Base-by-base conservation (phyloP, 2,797 vertebrate genomes). In the Ctenochaetus hawaiiensis region DNA sequence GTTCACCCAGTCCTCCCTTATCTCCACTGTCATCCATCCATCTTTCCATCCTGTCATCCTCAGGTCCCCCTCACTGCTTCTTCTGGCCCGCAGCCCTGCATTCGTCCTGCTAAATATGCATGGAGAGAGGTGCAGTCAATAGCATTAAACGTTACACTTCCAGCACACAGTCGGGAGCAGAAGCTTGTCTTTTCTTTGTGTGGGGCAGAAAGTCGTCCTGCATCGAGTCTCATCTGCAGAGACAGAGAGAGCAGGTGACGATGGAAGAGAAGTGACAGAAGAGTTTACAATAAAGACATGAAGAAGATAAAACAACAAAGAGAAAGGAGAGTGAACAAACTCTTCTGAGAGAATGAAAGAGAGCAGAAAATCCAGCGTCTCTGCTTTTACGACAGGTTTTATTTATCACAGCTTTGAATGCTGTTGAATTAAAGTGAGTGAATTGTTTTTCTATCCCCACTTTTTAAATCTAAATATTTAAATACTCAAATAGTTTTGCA, bases 71-170 rank as follows among this genome's bases (percentile, higher is more conserved):
- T 12, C 23, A 10, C 53, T 18, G 56, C 58, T 18, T 56, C 43
- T 63, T 61, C 61, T 75, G 61, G 37, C 68, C 56, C 11, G 39
- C 20, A 67, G 78, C 30, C 39, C 56, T 72, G 70, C 71, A 54
- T 61, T 71, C 41, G 41, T 20, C 57, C 52, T 66, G 41, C 48
- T 89, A 66, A 78, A 82, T 80, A 71, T 81, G 53, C 58, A 79
- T 44, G n/a, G 20, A 39, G 20, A 60, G 44, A n/a, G 47, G 53
- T 51, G 45, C 74, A 73, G 82, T 81, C 58, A 52, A 43, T 67
- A 60, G 18, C 71, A 67, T 85, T 30, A 59, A 49, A 72, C 2
- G 30, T 53, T 60, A 14, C 51, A 20, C 37, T n/a, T 48, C 20
- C 63, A 54, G 48, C 23, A 8, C 10, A 22, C 48, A 26, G 30